phyloP scores from a whole-genome alignment of 2,113 vertebrate species.

The Myiozetetes cayanensis region DNA sequence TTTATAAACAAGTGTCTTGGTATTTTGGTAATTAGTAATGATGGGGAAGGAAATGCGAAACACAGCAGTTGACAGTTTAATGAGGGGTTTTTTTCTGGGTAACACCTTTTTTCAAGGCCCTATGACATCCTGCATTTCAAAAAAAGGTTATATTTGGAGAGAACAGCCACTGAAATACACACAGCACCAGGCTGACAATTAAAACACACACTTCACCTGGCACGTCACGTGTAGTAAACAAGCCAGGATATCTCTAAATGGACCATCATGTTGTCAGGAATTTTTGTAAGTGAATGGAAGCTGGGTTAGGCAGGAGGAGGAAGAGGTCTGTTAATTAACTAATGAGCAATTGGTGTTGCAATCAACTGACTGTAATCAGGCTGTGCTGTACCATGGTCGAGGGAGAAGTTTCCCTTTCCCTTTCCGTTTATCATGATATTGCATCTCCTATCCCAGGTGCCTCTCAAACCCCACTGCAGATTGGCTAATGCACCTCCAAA shows the following conservation, averaged over 20 bases:
- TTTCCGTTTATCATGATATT: background rate
- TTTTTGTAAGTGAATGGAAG: background rate
- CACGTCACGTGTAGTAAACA: background rate
- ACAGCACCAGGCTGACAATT: background rate
- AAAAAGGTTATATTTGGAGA: constrained; percentile 24
- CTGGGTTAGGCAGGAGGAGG: background rate
- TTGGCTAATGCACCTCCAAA: background rate
- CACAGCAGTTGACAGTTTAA: constrained; percentile 43
- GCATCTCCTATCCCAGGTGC: background rate
- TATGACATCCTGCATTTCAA: background rate
- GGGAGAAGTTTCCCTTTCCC: background rate
- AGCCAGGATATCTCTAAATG: background rate
- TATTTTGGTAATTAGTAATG: constrained; percentile 54
- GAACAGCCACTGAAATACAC: background rate
- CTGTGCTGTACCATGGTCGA: background rate
- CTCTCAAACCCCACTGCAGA: background rate
- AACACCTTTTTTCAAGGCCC: background rate
- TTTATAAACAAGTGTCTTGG: background rate
- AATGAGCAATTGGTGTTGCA: background rate
- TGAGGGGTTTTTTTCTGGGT: background rate
- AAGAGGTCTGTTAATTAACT: constrained; percentile 15
- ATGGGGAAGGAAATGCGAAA: constrained; percentile 40
- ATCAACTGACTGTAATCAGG: background rate
- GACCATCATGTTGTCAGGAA: background rate
- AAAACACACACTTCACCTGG: background rate